Base-by-base conservation (phyloP, 2,113 vertebrate genomes). In the Ciconia maguari region DNA sequence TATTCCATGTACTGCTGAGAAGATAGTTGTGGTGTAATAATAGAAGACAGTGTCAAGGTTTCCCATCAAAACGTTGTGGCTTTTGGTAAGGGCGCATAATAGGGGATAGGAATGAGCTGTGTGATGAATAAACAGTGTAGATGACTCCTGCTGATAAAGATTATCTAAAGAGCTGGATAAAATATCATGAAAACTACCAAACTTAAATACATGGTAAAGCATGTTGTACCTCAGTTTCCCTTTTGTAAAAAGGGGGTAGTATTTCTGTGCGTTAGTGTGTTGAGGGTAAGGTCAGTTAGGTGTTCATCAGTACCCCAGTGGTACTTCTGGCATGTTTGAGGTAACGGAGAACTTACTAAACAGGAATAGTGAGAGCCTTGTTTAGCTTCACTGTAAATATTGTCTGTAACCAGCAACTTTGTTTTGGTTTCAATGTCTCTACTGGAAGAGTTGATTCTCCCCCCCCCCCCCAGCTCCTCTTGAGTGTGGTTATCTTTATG, bases 321-420 rank as follows among this genome's bases (percentile, higher is more conserved):
- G 16, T 92, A 58, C 64, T 16, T 76, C 57, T 38, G 58, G 16
- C 26, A 5, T 34, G 24, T 71, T 46, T 46, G 81, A 78, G 34
- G 34, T 22, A 49, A 77, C 0, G 6, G 46, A 46, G 58, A n/a
- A 0, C 19, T 84, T 70, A 5, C 6, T 42, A 6, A 86, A 29
- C 34, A 81, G 91, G 76, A 83, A 27, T 8, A 32, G 21, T 18
- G 38, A 81, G 88, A 71, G 46, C 60, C 29, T 83, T 93, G 44
- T 86, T 96, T 87, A 82, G 19, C 65, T 57, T 79, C 9, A 5
- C 36, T 69, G 44, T 87, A 94, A 93, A 49, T 89, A 69, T 11
- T 84, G 57, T 72, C 65, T 76, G 24, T 34, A 79, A 65, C 57
- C 65, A 79, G 52, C 61, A 61, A 2, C 74, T 71, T 71, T 87